Evolutionary conservation across 2,113 vertebrate genomes (phyloP).

Genomic region (Capricornis sumatraensis): DNA sequence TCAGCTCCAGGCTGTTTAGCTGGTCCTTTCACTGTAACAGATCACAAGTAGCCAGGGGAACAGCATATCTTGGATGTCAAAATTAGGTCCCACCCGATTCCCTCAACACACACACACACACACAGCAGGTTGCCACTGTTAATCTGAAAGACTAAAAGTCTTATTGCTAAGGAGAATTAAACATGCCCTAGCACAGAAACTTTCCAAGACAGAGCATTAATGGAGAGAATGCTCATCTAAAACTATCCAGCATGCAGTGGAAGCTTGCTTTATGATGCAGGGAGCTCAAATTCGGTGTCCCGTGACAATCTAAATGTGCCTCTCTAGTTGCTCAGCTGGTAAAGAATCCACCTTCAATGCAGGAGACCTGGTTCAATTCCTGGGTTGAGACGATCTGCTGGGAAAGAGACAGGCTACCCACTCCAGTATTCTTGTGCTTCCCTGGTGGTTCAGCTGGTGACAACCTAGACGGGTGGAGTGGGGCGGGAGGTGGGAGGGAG

Average conservation of each 20-base stretch:
- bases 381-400: rapidly evolving
- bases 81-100: not conserved
- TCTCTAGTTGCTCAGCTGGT: not conserved
- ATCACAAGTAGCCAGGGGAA: not conserved
- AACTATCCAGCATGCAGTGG: not conserved
- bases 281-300: not conserved
- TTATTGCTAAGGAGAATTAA: not conserved
- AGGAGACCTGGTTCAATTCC: not conserved
- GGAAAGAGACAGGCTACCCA: not conserved
- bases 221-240: not conserved
- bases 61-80: not conserved
- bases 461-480: not conserved
- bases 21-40: not conserved
- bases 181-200: not conserved
- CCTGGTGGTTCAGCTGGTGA: not conserved
- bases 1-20: not conserved
- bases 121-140: not conserved
- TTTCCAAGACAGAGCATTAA: not conserved
- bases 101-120: not conserved
- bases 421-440: not conserved
- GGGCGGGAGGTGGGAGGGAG: not conserved
- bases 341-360: not conserved
- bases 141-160: not conserved
- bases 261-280: not conserved
- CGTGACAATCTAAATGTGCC: not conserved